Base-by-base conservation (phyloP, 1,140 invertebrate genomes). In the Proales similis region DNA sequence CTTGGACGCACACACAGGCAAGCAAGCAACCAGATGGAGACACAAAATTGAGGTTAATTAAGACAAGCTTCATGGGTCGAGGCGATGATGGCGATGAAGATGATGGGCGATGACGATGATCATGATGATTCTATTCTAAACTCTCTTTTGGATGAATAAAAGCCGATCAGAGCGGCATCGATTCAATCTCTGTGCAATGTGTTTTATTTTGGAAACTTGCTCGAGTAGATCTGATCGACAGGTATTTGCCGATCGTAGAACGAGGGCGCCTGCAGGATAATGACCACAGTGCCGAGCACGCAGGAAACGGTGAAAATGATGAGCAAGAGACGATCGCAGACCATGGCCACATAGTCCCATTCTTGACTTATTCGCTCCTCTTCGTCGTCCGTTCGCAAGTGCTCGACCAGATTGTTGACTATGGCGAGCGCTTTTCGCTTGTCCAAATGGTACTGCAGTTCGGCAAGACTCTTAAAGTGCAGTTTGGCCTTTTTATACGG, bases 301-400 rank as follows among this genome's bases (percentile, higher is more conserved):
- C 73, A 76, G 7, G 74, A 70, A 7, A 70, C 71, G n/a, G 74
- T 73, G 66, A 77, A 77, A 48, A 75, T 74, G 68, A 71, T 73
- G 29, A 77, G 66, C 65, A 77, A 76, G 20, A 77, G 62, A 19
- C 76, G 65, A 63, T 77, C 74, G 30, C 76, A 48, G 24, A 77
- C 74, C 70, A 76, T 70, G 20, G 74, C 74, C 30, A 76, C 72
- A 48, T 74, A 75, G 48, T 74, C 74, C 74, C 75, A 77, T 57
- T 77, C 75, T 64, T 77, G 71, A 61, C 70, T 67, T 24, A 74
- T 70, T 9, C 17, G 22, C 27, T 20, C 14, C 27, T 33, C 14
- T 38, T n/a, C 36, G 1, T 30, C 26, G 6, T 30, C 47, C 36
- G 19, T 30, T 48, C 36, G 30, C 24, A 46, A 46, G 27, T 46